Evolutionary conservation across 2,888 invertebrate species (phyloP).

Genomic region (Amphimallon solstitiale): DNA sequence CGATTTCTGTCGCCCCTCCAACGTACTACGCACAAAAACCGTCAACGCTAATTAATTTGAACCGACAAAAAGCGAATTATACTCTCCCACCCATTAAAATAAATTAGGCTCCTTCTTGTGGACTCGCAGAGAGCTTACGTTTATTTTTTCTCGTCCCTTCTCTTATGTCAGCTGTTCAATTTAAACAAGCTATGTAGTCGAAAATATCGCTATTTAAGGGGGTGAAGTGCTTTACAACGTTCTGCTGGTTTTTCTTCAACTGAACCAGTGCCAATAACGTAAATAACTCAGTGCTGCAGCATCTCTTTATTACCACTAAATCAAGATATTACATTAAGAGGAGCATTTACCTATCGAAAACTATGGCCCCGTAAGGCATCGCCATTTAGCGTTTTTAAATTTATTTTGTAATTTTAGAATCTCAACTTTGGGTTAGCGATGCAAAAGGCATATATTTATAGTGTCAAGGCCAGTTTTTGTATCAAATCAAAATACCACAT

Average conservation of each 20-base stretch:
- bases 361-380: too few relatives aligned
- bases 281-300: constrained; percentile 4
- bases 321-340: constrained; percentile 14
- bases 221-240: constrained; percentile 13
- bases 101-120: constrained; percentile 18
- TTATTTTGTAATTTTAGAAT: too few relatives aligned
- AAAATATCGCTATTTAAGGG: background rate
- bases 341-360: too few relatives aligned
- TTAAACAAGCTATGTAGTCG: constrained; percentile 1
- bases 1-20: background rate
- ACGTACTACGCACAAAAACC: constrained; percentile 12
- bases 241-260: constrained; percentile 8
- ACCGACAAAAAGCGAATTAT: constrained; percentile 26
- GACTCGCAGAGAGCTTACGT: constrained; percentile 8
- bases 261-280: constrained; percentile 19
- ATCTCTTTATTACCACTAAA: constrained; percentile 18
- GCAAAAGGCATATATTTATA: too few relatives aligned
- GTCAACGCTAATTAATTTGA: constrained; percentile 25
- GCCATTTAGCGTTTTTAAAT: too few relatives aligned
- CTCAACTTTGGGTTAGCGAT: too few relatives aligned
- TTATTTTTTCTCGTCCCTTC: background rate
- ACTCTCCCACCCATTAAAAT: constrained; percentile 18
- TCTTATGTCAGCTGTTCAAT: background rate
- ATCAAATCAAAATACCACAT: too few relatives aligned
- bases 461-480: too few relatives aligned